Conservation (phyloP, 2,888 invertebrate genomes). For the Dyspetes luteomarginatus region DNA sequence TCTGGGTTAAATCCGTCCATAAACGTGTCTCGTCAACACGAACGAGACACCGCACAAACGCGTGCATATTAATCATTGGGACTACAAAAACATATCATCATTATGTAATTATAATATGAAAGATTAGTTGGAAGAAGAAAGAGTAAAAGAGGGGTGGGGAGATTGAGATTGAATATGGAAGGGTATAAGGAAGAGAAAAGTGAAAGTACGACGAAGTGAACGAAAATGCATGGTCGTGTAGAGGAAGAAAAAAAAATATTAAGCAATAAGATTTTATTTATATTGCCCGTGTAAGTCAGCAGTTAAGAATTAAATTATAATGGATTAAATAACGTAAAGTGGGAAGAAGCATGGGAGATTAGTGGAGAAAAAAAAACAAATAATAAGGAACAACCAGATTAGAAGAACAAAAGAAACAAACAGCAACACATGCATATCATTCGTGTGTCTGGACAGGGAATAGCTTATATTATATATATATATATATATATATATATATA, state of each 20-base stretch:
- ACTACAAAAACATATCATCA: conserved; percentile 84
- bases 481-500: conserved; percentile 73
- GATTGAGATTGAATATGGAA: not conserved
- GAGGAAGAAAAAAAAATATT: conserved; percentile 76
- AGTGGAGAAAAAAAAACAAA: conserved; percentile 38
- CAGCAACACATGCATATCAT: conserved; percentile 82
- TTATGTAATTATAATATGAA: conserved; percentile 73
- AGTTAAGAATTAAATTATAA: conserved; percentile 64
- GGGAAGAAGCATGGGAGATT: conserved; percentile 49
- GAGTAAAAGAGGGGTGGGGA: not conserved
- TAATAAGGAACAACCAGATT: conserved; percentile 59
- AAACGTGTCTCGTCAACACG: conserved; percentile 76
- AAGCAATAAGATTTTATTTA: conserved; percentile 83
- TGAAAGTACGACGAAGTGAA: conserved; percentile 61
- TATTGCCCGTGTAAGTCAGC: conserved; percentile 78
- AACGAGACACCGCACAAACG: conserved; percentile 80
- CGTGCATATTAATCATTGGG: conserved; percentile 84
- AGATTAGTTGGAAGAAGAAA: conserved; percentile 38
- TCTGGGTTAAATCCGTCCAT: conserved; percentile 80
- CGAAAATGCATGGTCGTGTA: conserved; percentile 64
- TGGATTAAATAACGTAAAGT: conserved; percentile 61
- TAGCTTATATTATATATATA: conserved; percentile 77
- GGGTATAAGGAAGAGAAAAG: conserved; percentile 71
- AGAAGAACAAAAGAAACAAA: conserved; percentile 64
- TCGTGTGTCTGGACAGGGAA: conserved; percentile 83